Evolutionary conservation across 2,888 invertebrate genomes (phyloP), one percentile per base, ranked within the genome.

Genomic region (Drosophila incognita): DNA sequence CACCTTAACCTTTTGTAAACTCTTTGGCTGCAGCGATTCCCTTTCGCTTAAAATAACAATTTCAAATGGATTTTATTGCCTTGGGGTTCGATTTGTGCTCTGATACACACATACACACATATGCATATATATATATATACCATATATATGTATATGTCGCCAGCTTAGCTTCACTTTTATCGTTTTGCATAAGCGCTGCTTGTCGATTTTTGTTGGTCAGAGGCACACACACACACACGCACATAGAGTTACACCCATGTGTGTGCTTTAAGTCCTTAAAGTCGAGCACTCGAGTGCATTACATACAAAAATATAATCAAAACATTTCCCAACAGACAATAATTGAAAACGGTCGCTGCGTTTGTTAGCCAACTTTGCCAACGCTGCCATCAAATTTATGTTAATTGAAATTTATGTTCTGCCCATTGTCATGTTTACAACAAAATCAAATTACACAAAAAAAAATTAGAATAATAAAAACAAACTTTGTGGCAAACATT

Each of bases 51-150:
- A 90, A 87, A 87, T 87, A 87, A 87, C 87, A 87, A 87, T 87
- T 87, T 89, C 82, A 89, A 87, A 87, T 90, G 90, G 90, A 89
- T 90, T 87, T 87, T 87, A 90, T 90, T 80, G 85, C 87, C 87
- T 84, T 67, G 70, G 76, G 87, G 90, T 74, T 74, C 82, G 84
- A 82, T 89, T 87, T 89, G 73, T 62, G 70, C 69, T 42, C 64
- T 52, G 56, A 56, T 64, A 38, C 67, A 53, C 48, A 61, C 54
- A n/a, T 52, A 36, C 38, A 58, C 18, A 46, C 24, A 27, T 18
- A 27, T 27, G 18, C 10, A 2, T 4, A 18, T 8, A 48, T 27
- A 18, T 8, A 2, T 27, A 2, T 48, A 38, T 56, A 38, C 35
- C 58, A 61, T 40, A 15, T 21, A 53, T 56, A 21, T 8, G 24